Evolutionary conservation across 2,888 invertebrate species (phyloP), one percentile per base, ranked within the genome.

Genomic region (Troides oblongomaculatus): DNA sequence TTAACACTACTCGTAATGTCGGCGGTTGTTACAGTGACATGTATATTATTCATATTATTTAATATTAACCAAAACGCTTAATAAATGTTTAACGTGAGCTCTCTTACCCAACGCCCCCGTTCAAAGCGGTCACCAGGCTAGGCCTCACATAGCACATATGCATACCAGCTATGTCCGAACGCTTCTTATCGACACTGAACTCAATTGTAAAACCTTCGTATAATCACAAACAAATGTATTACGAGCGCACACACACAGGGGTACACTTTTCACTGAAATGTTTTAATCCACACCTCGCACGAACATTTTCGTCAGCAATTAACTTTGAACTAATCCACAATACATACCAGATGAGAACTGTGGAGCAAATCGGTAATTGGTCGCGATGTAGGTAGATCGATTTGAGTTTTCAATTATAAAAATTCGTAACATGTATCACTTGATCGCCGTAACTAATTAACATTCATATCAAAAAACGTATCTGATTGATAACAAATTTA

Each of bases 111-210:
- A 89, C 86, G 74, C 84, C 82, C 81, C 88, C 89, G 90, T 91
- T 91, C 84, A 92, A 84, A 84, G 89, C 82, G 84, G 87, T 86
- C 81, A 91, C 90, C 81, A 89, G 78, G 73, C 89, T 87, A 71
- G 92, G 90, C 79, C 92, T 81, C 82, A 92, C 92, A 90, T 90
- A 92, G 81, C 92, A 92, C 90, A 92, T 84, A 88, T 92, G 92
- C 92, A 92, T 92, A 83, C 86, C 90, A 88, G 85, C 86, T 78
- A 81, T 78, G 80, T 77, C 84, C 77, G 78, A 80, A 73, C 78
- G 74, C 78, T 83, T 79, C 79, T 85, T 84, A 78, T 82, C 77
- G 73, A 78, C 77, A 78, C 79, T 76, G 76, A 77, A 77, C 80
- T 77, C 79, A 78, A 80, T 81, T 73, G 80, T 80, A 75, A 75